These are phyloP conservation scores for Corydoras maculifer DNA, from an alignment of 2,113 vertebrate species.

Conservation along the genomic window DNA sequence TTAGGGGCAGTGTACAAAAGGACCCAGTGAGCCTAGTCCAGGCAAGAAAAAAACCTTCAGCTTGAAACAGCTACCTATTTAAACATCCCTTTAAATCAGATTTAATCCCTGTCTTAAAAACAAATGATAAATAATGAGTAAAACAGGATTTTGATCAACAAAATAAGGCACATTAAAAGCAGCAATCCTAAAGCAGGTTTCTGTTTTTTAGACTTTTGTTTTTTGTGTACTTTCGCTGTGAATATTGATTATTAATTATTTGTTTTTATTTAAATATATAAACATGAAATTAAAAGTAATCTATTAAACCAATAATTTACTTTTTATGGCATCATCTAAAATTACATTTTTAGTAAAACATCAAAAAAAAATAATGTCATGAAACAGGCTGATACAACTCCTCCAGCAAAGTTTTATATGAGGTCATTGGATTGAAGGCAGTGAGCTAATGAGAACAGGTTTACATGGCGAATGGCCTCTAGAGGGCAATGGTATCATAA, in stretches of 20 bases:
- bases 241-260: too few relatives aligned
- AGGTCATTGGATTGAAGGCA: neutral
- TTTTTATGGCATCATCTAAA: too few relatives aligned
- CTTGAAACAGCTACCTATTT: constrained; percentile 92
- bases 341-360: too few relatives aligned
- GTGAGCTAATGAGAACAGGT: constrained; percentile 11
- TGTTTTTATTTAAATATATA: too few relatives aligned
- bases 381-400: too few relatives aligned
- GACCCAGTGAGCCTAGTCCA: constrained; percentile 77
- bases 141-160: constrained; percentile 89
- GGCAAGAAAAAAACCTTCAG: constrained; percentile 75
- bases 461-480: constrained; percentile 42
- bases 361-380: too few relatives aligned
- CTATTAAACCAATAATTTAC: too few relatives aligned
- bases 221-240: constrained; percentile 2
- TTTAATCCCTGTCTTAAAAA: constrained; percentile 81
- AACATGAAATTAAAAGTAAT: too few relatives aligned
- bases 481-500: constrained; percentile 55
- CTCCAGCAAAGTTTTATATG: too few relatives aligned
- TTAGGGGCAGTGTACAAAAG: constrained; percentile 74
- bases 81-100: constrained; percentile 82
- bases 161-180: constrained; percentile 84
- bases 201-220: constrained; percentile 77
- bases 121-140: constrained; percentile 83
- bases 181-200: constrained; percentile 78